Evolutionary conservation across 2,797 vertebrate genomes (phyloP).

Genomic region (Hydrocynus forskahlii): DNA sequence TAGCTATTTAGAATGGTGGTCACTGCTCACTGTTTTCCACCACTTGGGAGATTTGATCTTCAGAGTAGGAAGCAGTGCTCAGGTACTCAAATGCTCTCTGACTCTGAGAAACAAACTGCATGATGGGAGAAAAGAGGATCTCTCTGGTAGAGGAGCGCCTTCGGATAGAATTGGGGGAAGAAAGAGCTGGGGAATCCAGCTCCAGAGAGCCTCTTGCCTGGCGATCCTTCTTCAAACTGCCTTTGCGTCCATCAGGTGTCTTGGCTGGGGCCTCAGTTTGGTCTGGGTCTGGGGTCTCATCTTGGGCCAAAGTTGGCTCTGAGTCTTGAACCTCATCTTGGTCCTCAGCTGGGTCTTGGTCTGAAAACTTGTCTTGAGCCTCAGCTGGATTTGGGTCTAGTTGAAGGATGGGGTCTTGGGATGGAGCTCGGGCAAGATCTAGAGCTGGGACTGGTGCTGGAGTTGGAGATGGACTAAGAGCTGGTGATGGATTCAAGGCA

Average conservation of each 20-base stretch:
- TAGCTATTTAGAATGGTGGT: not conserved
- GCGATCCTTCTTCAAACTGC: constrained; percentile 55
- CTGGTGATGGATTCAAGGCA: not conserved
- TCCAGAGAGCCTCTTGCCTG: constrained; percentile 40
- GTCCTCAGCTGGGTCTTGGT: no score
- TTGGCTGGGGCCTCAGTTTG: not conserved
- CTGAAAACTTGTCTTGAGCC: no score
- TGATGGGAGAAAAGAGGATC: constrained; percentile 69
- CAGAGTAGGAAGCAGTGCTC: constrained; percentile 59
- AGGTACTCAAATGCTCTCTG: constrained; percentile 76
- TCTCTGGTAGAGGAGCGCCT: constrained; percentile 67
- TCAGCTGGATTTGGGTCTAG: not conserved
- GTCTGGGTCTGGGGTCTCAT: not conserved
- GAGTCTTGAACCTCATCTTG: not conserved
- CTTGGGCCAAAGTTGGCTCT: not conserved
- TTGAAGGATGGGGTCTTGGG: not conserved
- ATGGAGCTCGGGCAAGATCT: not conserved
- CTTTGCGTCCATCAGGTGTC: constrained; percentile 49
- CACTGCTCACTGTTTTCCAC: constrained; percentile 42
- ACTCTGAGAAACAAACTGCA: constrained; percentile 74
- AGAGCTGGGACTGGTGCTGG: not conserved
- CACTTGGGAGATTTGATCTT: constrained; percentile 19
- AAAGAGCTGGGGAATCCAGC: constrained; percentile 17
- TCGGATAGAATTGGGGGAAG: constrained; percentile 23
- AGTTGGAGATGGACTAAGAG: not conserved